phyloP scores from a whole-genome alignment of 2,888 invertebrate species.

The Meghimatium bilineatum region DNA sequence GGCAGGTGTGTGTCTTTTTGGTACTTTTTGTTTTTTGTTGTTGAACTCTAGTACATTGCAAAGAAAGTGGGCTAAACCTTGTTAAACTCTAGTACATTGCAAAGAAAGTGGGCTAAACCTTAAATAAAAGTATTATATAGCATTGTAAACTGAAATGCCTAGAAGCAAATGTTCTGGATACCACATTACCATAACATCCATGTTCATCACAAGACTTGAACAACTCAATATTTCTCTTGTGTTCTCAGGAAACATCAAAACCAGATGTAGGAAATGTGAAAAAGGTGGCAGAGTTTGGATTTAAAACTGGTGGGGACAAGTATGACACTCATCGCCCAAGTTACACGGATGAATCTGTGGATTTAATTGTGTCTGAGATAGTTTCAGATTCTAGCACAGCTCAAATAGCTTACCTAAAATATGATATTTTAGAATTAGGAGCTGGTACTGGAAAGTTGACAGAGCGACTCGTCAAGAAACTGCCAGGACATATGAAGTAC shows the following conservation, averaged over 20 bases:
- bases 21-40: too few species aligned
- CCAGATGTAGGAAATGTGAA: neutral
- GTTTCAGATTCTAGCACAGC: neutral
- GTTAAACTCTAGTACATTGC: neutral
- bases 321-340: conserved; percentile 60
- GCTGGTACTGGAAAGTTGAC: conserved; percentile 67
- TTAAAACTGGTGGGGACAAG: conserved; percentile 50
- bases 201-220: neutral
- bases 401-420: conserved; percentile 15
- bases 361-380: conserved; percentile 14
- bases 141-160: neutral
- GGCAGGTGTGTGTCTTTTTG: too few species aligned
- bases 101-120: neutral
- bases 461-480: conserved; percentile 29
- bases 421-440: conserved; percentile 62
- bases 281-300: conserved; percentile 10
- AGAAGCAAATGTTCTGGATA: neutral
- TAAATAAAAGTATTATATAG: neutral
- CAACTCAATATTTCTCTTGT: neutral
- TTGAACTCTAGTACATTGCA: too few species aligned
- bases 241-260: neutral
- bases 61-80: neutral
- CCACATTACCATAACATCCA: neutral
- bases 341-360: conserved; percentile 60
- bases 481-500: conserved; percentile 46